Percentiles rank a stretch among this genome's conserved stretches.
These are phyloP conservation scores for Myotis davidii DNA, from an alignment of 2,113 vertebrate genomes.

Conservation along the genomic window DNA sequence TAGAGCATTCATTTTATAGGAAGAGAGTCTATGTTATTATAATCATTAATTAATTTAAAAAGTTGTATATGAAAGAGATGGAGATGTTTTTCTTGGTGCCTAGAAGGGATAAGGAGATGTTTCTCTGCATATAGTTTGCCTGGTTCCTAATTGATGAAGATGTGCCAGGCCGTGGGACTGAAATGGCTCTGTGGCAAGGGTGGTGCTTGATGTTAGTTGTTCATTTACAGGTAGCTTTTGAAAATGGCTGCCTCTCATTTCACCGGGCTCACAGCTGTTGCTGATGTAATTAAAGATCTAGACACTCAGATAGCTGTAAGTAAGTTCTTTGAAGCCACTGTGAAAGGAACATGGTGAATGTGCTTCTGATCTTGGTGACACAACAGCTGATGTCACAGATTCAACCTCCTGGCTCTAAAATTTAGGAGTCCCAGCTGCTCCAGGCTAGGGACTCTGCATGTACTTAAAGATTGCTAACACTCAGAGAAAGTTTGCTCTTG, in stretches of 20 bases:
- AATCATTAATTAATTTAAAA: slow-evolving; percentile 31
- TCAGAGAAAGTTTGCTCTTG: slow-evolving; percentile 14
- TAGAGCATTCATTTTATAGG: slow-evolving; percentile 4
- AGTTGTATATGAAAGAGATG: neutral
- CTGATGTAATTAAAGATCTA: slow-evolving; percentile 89
- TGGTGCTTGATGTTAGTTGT: slow-evolving; percentile 69
- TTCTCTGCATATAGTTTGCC: neutral
- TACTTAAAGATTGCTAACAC: slow-evolving; percentile 61
- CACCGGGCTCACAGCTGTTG: slow-evolving; percentile 84
- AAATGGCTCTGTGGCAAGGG: slow-evolving; percentile 39
- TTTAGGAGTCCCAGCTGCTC: slow-evolving; percentile 8
- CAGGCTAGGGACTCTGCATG: slow-evolving; percentile 52
- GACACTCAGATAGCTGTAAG: slow-evolving; percentile 90
- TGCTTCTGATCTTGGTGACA: slow-evolving; percentile 59
- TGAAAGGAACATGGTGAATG: slow-evolving; percentile 63
- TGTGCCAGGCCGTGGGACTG: neutral
- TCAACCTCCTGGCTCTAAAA: neutral
- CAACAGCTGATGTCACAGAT: slow-evolving; percentile 7
- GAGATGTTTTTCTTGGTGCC: neutral
- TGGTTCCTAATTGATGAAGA: neutral
- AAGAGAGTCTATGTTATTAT: neutral
- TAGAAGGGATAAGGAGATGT: neutral
- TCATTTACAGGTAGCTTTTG: slow-evolving; percentile 79
- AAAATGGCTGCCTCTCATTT: slow-evolving; percentile 84
- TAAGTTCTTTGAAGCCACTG: slow-evolving; percentile 68